Percentiles rank a stretch among this genome's conserved stretches.
Conservation (phyloP, 2,797 vertebrate genomes). For the Mycteria americana region DNA sequence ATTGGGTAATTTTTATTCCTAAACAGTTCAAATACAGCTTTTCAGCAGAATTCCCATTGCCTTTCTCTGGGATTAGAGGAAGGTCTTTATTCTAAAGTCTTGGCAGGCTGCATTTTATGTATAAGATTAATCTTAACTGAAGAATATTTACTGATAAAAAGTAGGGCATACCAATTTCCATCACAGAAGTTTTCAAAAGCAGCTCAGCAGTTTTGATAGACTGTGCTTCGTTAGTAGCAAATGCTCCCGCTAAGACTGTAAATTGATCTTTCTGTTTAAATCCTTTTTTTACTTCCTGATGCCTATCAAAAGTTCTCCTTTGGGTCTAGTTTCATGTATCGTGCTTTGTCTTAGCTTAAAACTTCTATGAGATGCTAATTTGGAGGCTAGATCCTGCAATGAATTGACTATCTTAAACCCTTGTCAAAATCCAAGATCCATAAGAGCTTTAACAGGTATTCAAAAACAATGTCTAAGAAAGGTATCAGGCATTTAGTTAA, state of each 20-base stretch:
- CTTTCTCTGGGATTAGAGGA: neutral
- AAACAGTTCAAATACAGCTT: neutral
- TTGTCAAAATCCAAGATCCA: neutral
- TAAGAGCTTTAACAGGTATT: neutral
- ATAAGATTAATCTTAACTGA: neutral
- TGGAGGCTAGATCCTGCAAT: neutral
- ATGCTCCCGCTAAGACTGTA: neutral
- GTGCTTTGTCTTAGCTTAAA: neutral
- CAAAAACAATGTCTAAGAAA: neutral
- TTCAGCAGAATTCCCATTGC: neutral
- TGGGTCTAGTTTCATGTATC: neutral
- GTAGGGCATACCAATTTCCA: neutral
- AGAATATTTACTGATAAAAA: neutral
- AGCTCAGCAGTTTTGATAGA: neutral
- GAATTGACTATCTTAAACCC: neutral
- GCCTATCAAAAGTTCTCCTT: neutral
- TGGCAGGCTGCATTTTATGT: neutral
- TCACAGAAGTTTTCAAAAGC: neutral
- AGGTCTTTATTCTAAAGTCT: neutral
- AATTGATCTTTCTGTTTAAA: neutral
- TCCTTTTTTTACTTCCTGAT: neutral
- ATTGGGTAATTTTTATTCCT: neutral
- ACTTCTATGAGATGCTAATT: neutral
- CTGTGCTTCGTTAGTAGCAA: neutral
- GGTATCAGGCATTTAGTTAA: neutral